These are phyloP conservation scores for Axis porcinus DNA, from an alignment of 2,113 vertebrate species.

Conservation along the genomic window DNA sequence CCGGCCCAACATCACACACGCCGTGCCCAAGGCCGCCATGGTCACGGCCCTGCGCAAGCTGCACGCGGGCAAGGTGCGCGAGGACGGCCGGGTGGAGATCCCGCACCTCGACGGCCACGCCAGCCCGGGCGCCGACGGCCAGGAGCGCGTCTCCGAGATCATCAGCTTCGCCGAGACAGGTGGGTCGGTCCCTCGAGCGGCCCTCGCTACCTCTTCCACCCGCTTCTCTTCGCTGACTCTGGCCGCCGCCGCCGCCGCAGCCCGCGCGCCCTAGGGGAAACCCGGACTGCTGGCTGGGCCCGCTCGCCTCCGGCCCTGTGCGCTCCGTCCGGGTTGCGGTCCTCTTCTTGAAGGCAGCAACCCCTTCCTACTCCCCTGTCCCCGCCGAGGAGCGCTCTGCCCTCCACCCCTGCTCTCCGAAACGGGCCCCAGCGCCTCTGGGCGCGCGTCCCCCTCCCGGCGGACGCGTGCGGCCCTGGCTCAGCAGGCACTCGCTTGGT, in stretches of 20 bases:
- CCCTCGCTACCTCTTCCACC: neutral
- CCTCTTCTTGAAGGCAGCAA: neutral
- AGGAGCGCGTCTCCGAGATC: slow-evolving; percentile 91
- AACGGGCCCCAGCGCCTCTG: slow-evolving; percentile 51
- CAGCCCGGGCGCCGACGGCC: slow-evolving; percentile 87
- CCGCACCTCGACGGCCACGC: slow-evolving; percentile 94
- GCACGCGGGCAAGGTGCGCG: slow-evolving; percentile 94
- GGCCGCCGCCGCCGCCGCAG: neutral
- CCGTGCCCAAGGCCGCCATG: slow-evolving; percentile 95
- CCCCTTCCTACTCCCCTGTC: neutral
- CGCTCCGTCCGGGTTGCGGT: neutral
- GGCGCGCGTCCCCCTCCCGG: slow-evolving; percentile 51
- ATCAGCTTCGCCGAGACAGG: slow-evolving; percentile 99
- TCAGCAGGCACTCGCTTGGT: slow-evolving; percentile 67
- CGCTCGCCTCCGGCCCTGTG: neutral
- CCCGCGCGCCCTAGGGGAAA: neutral
- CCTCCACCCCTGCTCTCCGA: neutral
- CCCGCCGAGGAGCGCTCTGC: neutral
- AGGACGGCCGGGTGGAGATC: slow-evolving; percentile 95
- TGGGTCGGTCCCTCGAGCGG: slow-evolving; percentile 64
- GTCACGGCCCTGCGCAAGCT: slow-evolving; percentile 96
- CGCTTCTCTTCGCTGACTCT: neutral
- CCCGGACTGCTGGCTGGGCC: neutral
- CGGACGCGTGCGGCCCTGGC: slow-evolving; percentile 72
- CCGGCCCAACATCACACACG: slow-evolving; percentile 96